phyloP scores from a whole-genome alignment of 2,113 vertebrate species.

The Otis tarda region DNA sequence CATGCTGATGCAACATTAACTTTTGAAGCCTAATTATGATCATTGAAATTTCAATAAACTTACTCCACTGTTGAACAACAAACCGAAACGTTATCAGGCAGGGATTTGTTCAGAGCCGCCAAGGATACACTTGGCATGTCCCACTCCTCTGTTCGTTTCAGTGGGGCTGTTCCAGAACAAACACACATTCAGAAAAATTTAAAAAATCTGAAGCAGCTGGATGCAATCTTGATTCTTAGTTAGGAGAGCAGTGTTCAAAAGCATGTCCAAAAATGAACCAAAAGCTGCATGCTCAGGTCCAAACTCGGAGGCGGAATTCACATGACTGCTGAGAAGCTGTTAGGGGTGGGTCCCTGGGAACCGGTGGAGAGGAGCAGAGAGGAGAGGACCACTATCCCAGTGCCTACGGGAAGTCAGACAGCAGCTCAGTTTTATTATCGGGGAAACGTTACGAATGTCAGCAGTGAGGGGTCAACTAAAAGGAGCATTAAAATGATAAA shows the following conservation, averaged over 20 bases:
- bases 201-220: conserved; percentile 49
- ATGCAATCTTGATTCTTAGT: conserved; percentile 30
- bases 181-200: background rate
- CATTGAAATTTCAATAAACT: conserved; percentile 16
- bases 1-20: background rate
- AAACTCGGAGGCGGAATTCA: background rate
- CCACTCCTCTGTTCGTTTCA: conserved; percentile 1
- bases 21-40: conserved; percentile 24
- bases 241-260: background rate
- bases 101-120: conserved; percentile 8
- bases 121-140: conserved; percentile 33
- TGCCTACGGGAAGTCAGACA: background rate
- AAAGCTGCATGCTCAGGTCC: background rate
- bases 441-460: background rate
- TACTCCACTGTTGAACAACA: conserved; percentile 16
- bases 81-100: conserved; percentile 33
- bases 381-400: background rate
- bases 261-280: background rate
- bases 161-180: conserved; percentile 33
- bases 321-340: background rate
- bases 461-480: background rate
- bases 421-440: background rate
- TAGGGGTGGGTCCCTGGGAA: background rate
- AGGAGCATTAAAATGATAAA: background rate
- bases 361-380: background rate